phyloP scores from a whole-genome alignment of 2,113 vertebrate species.

The Suncus etruscus region DNA sequence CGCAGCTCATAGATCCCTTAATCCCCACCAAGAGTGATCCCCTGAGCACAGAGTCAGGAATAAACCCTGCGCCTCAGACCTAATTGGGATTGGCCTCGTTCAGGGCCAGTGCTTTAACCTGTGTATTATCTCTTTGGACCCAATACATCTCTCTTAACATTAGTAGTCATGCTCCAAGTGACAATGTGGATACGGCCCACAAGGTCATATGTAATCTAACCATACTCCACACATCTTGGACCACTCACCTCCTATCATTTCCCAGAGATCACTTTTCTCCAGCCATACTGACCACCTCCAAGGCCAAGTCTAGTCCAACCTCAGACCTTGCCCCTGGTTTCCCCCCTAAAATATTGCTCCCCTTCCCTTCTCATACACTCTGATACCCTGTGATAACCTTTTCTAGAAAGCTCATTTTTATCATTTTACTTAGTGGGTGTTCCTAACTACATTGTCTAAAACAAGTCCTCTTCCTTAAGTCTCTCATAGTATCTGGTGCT shows the following conservation, averaged over 20 bases:
- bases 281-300: neutral
- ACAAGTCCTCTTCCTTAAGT: slow-evolving; percentile 32
- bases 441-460: slow-evolving; percentile 18
- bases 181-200: neutral
- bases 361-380: neutral
- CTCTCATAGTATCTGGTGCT: slow-evolving; percentile 32
- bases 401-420: neutral
- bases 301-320: neutral
- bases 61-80: too few species aligned
- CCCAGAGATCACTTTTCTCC: neutral
- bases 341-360: neutral
- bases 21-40: too few species aligned
- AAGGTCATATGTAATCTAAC: neutral
- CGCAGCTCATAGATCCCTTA: too few species aligned
- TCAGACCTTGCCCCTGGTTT: slow-evolving; percentile 19
- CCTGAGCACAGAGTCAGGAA: too few species aligned
- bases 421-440: slow-evolving; percentile 28
- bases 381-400: slow-evolving; percentile 8
- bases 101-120: too few species aligned
- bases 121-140: too few species aligned
- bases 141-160: too few species aligned
- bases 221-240: neutral
- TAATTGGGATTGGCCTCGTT: too few species aligned
- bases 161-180: too few species aligned
- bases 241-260: neutral